phyloP scores from a whole-genome alignment of 2,888 invertebrate genomes.

The Trachelus stipa region DNA sequence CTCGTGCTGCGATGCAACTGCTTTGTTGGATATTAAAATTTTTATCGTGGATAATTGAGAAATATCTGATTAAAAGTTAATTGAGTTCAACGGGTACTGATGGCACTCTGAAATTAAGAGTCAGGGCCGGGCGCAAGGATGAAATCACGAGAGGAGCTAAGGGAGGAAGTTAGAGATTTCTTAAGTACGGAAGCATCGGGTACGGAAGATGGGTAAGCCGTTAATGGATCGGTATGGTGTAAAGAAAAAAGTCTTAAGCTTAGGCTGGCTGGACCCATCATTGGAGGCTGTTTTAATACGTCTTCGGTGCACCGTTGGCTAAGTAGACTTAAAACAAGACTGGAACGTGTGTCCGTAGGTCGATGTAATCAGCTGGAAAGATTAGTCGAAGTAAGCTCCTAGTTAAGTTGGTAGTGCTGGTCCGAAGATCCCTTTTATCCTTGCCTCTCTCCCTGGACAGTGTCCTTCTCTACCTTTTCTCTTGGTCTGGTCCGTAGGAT shows the following conservation, averaged over 20 bases:
- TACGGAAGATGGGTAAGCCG: constrained; percentile 3
- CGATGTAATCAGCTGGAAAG: constrained; percentile 49
- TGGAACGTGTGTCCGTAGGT: constrained; percentile 12
- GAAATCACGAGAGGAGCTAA: not conserved
- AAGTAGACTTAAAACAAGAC: constrained; percentile 48
- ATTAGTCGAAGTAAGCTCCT: constrained; percentile 35
- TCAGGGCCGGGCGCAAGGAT: not conserved
- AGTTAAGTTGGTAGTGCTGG: constrained; percentile 14
- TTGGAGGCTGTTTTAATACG: constrained; percentile 36
- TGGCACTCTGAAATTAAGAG: not conserved
- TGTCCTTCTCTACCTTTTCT: not conserved
- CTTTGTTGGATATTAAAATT: not conserved
- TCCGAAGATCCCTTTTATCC: constrained; percentile 1
- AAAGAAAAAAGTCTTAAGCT: not conserved
- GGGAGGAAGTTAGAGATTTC: not conserved
- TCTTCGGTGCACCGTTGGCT: constrained; percentile 48
- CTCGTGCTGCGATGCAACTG: too few relatives aligned
- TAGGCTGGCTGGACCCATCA: not conserved
- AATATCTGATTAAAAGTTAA: not conserved
- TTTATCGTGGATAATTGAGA: not conserved
- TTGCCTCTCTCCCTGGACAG: not conserved
- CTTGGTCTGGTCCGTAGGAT: not conserved
- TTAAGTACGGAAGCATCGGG: not conserved
- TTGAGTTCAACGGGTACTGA: not conserved
- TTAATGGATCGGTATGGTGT: constrained; percentile 5